Conservation (phyloP, 2,888 invertebrate species). For the Lampropteryx suffumata region DNA sequence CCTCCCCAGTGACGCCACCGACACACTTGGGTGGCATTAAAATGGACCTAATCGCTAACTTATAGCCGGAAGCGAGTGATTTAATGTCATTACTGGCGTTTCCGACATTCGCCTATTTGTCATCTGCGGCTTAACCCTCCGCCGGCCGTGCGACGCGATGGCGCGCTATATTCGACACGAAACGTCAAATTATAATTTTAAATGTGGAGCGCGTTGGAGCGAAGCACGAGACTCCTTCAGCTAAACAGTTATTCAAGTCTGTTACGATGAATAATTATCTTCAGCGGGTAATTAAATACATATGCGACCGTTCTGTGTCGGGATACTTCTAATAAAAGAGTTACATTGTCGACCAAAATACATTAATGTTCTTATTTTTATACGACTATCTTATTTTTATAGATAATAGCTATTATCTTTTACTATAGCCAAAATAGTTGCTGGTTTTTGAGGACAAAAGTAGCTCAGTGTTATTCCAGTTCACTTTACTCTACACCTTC, state of each 20-base stretch:
- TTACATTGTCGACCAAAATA: constrained; percentile 8
- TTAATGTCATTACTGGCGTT: constrained; percentile 43
- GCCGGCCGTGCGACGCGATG: background rate
- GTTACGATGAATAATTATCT: constrained; percentile 25
- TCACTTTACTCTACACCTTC: too few relatives aligned
- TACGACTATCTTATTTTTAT: too few relatives aligned
- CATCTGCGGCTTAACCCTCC: constrained; percentile 29
- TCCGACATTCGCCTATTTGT: constrained; percentile 43
- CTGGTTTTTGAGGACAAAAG: too few relatives aligned
- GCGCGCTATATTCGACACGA: constrained; percentile 8
- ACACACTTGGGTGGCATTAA: constrained; percentile 23
- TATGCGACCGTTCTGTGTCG: constrained; percentile 21
- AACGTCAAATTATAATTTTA: constrained; percentile 21
- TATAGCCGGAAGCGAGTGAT: constrained; percentile 50
- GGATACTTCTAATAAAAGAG: background rate
- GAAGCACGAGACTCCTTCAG: background rate
- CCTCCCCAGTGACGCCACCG: background rate
- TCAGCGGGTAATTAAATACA: constrained; percentile 29
- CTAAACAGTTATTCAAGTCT: constrained; percentile 4
- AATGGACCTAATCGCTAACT: constrained; percentile 45
- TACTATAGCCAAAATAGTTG: too few relatives aligned
- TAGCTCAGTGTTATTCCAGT: too few relatives aligned
- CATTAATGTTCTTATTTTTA: constrained; percentile 1
- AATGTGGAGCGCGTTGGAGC: constrained; percentile 16
- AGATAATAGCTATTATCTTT: too few relatives aligned